Evolutionary conservation across 2,888 invertebrate genomes (phyloP).

Genomic region (Eristalinus sepulchralis): DNA sequence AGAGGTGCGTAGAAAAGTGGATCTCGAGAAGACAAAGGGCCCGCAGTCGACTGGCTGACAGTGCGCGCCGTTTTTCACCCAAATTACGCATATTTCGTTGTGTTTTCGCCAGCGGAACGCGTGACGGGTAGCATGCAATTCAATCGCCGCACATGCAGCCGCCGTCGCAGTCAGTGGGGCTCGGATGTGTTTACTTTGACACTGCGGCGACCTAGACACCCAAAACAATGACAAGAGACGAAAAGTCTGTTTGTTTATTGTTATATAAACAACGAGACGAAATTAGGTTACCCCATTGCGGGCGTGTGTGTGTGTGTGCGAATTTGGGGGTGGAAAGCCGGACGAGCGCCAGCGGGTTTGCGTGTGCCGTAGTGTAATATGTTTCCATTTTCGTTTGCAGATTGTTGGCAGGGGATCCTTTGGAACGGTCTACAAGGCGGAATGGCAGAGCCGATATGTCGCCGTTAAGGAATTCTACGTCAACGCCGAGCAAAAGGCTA

Average conservation of each 20-base stretch:
- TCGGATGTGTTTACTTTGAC: conserved; percentile 41
- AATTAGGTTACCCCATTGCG: conserved; percentile 68
- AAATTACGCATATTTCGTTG: conserved; percentile 25
- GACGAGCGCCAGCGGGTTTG: neutral
- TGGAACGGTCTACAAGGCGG: conserved; percentile 95
- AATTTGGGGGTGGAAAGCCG: conserved; percentile 27
- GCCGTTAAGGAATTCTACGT: conserved; percentile 97
- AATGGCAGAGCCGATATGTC: conserved; percentile 92
- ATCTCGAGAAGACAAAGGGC: neutral
- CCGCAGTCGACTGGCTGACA: conserved; percentile 1
- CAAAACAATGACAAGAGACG: conserved; percentile 56
- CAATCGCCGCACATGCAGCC: neutral
- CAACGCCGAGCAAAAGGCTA: conserved; percentile 93
- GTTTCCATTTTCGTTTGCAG: conserved; percentile 81
- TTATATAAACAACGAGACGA: conserved; percentile 64
- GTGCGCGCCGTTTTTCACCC: neutral
- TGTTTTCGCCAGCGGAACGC: neutral
- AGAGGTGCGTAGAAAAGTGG: conserved; percentile 53
- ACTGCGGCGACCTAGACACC: conserved; percentile 36
- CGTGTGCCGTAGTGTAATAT: conserved; percentile 1
- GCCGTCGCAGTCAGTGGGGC: neutral
- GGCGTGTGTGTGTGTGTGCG: conserved; percentile 13
- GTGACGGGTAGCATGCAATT: neutral
- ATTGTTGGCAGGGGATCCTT: conserved; percentile 96
- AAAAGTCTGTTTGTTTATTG: conserved; percentile 62